phyloP scores from a whole-genome alignment of 2,113 vertebrate species.

The Serinus canaria region DNA sequence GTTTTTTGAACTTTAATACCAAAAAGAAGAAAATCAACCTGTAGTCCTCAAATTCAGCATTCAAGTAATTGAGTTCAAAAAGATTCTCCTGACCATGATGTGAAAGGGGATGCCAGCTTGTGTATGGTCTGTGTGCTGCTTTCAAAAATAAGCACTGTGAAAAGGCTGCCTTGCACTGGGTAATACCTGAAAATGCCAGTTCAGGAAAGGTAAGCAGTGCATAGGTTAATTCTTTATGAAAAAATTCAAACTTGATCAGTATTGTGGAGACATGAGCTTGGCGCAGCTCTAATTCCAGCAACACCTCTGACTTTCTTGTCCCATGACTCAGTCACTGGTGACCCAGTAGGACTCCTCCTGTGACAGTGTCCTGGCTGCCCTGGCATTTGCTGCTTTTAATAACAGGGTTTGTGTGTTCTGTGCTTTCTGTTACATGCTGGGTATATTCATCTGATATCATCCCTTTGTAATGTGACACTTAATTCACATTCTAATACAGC shows the following conservation, averaged over 20 bases:
- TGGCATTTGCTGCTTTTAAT: background rate
- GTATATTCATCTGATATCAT: background rate
- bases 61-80: background rate
- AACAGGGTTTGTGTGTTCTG: background rate
- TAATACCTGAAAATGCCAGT: background rate
- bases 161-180: background rate
- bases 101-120: background rate
- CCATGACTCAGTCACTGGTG: background rate
- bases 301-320: background rate
- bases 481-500: background rate
- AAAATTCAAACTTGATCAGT: background rate
- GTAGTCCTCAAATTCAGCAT: background rate
- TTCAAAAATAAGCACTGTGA: background rate
- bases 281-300: background rate
- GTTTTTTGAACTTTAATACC: background rate
- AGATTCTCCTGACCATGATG: background rate
- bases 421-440: background rate
- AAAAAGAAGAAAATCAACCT: background rate
- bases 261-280: background rate
- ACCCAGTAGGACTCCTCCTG: background rate
- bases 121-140: background rate
- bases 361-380: background rate
- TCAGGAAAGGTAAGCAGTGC: background rate
- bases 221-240: background rate
- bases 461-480: background rate